Evolutionary conservation across 1,140 invertebrate genomes (phyloP), one percentile per base, ranked within the genome.

Genomic region (Cheumatopsyche charites): DNA sequence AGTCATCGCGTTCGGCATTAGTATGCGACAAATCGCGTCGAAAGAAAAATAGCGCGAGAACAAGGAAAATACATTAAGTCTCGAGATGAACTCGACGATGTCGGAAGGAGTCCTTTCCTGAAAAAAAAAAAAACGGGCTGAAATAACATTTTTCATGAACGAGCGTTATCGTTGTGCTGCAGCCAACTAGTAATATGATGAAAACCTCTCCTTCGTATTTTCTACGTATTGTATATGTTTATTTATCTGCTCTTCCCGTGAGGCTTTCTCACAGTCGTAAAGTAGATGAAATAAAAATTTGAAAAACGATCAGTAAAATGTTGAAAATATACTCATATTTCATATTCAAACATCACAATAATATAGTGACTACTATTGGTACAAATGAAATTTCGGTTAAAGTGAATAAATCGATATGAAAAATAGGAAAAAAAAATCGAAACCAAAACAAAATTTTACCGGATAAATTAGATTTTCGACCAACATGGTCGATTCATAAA

Each of bases 151-250:
- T 52, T 52, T 52, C 47, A 52, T 17, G 47, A 52, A 52, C 19
- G 9, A 17, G 15, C 19, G 47, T 52, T 52, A 52, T 52, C 47
- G 47, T 52, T 2, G n/a, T 19, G 47, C 15, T 52, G 47, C 47
- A 52, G 47, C 47, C 15, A 7, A 52, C 47, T 52, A n/a, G n/a
- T n/a, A 52, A 19, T 19, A 52, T 52, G 47, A 52, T 52, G 47
- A 52, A 52, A 52, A 19, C 47, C 47, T 52, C 19, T 15, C 19
- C 19, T 19, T 9, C 47, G 47, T 19, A 17, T 17, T 17, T 9
- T 52, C 9, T 52, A 52, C 47, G 43, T n/a, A n/a, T n/a, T n/a
- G n/a, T n/a, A n/a, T n/a, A n/a, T n/a, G n/a, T n/a, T n/a, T n/a
- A n/a, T n/a, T n/a, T n/a, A n/a, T n/a, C n/a, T n/a, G n/a, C n/a